Conservation (phyloP, 2,888 invertebrate genomes). For the Temnothorax ravouxi region DNA sequence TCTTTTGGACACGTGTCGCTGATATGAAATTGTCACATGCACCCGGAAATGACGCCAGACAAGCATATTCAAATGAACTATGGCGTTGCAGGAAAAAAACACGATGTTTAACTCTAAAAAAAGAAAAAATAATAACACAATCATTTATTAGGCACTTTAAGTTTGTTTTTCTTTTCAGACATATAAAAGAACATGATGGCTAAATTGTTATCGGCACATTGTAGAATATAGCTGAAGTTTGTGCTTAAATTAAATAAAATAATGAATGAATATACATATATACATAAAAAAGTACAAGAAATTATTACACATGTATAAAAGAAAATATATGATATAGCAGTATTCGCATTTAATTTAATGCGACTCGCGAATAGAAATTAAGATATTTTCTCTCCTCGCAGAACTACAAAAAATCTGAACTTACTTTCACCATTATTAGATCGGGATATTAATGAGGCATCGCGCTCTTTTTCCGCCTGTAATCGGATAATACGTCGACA, state of each 20-base stretch:
- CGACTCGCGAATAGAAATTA: not conserved
- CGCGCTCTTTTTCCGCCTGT: constrained; percentile 43
- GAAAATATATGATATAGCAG: not conserved
- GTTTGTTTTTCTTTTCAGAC: not conserved
- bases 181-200: not conserved
- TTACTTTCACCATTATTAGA: constrained; percentile 32
- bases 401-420: not conserved
- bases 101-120: not conserved
- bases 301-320: not conserved
- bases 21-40: not conserved
- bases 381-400: not conserved
- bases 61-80: constrained; percentile 2
- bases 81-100: not conserved
- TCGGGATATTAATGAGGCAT: constrained; percentile 38
- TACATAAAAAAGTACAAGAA: not conserved
- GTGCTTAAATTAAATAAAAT: not conserved
- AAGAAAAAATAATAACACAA: not conserved
- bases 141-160: not conserved
- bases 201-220: not conserved
- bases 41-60: not conserved
- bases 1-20: not conserved
- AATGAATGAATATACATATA: not conserved
- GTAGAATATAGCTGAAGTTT: not conserved
- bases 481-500: constrained; percentile 64
- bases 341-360: not conserved